phyloP scores from a whole-genome alignment of 2,113 vertebrate genomes.

The Gavialis gangeticus region DNA sequence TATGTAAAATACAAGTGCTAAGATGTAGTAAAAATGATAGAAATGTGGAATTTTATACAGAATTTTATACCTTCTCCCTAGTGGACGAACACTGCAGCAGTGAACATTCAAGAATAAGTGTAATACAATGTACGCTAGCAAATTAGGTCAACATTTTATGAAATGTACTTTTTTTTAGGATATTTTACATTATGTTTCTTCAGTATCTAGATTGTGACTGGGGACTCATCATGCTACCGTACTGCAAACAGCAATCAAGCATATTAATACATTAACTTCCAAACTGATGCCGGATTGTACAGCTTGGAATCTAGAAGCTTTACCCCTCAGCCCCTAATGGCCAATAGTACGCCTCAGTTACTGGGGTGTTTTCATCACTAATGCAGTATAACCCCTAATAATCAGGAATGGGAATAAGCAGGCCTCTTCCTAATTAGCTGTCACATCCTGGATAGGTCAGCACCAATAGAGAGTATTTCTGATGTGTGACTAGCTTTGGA shows the following conservation, averaged over 20 bases:
- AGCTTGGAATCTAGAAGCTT: not conserved
- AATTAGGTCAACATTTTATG: not conserved
- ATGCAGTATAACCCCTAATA: not conserved
- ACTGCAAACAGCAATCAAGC: not conserved
- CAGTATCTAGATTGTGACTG: not conserved
- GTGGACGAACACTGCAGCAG: not conserved
- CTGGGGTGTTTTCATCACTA: not conserved
- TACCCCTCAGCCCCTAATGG: not conserved
- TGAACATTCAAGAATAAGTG: not conserved
- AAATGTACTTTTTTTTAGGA: not conserved
- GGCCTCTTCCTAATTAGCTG: not conserved
- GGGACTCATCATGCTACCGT: not conserved
- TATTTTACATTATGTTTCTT: not conserved
- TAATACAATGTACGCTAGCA: rapidly evolving
- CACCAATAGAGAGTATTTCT: not conserved
- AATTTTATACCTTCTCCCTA: not conserved
- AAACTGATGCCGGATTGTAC: not conserved
- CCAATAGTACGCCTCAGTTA: rapidly evolving
- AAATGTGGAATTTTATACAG: not conserved
- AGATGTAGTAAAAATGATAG: not conserved
- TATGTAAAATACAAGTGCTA: not conserved
- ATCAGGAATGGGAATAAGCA: not conserved
- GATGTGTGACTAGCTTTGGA: not conserved
- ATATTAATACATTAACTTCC: not conserved
- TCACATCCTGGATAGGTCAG: rapidly evolving